A percentile compares a stretch with the other conserved stretches of the same genome.
Evolutionary conservation across 2,888 invertebrate genomes (phyloP).

Genomic region (Cosmia pyralina): DNA sequence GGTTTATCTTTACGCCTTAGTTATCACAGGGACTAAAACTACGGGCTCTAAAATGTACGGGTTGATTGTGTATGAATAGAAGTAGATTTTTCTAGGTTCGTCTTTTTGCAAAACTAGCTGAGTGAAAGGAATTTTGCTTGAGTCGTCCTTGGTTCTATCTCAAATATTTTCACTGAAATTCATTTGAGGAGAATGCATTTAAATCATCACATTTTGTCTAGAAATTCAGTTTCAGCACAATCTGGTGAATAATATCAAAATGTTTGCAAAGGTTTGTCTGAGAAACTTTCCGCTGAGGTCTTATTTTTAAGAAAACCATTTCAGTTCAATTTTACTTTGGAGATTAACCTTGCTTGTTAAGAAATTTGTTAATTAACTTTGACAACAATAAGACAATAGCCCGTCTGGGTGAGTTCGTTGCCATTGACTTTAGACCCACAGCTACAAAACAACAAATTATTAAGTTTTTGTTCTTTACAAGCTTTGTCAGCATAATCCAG

Average conservation of each 20-base stretch:
- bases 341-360: slow-evolving; percentile 51
- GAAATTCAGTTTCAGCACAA: slow-evolving; percentile 6
- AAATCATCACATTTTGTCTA: slow-evolving; percentile 37
- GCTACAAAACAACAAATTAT: slow-evolving; percentile 50
- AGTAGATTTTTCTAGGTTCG: slow-evolving; percentile 11
- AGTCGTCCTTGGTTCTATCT: background rate
- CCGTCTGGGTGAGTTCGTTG: slow-evolving; percentile 24
- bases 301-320: slow-evolving; percentile 20
- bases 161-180: slow-evolving; percentile 20
- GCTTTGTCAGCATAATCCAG: slow-evolving; percentile 26
- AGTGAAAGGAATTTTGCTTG: slow-evolving; percentile 14
- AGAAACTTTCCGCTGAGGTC: slow-evolving; percentile 32
- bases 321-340: slow-evolving; percentile 32
- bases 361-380: slow-evolving; percentile 63
- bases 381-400: slow-evolving; percentile 55
- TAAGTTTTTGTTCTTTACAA: slow-evolving; percentile 38
- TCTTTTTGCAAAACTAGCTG: slow-evolving; percentile 3
- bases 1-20: slow-evolving; percentile 66
- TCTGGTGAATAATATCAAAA: slow-evolving; percentile 27
- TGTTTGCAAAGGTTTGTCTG: background rate
- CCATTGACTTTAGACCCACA: slow-evolving; percentile 34
- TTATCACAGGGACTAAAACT: slow-evolving; percentile 53
- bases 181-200: slow-evolving; percentile 48
- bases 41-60: slow-evolving; percentile 44
- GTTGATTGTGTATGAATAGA: slow-evolving; percentile 40